These are phyloP conservation scores for Podocnemis expansa DNA, from an alignment of 2,113 vertebrate genomes.

Conservation along the genomic window DNA sequence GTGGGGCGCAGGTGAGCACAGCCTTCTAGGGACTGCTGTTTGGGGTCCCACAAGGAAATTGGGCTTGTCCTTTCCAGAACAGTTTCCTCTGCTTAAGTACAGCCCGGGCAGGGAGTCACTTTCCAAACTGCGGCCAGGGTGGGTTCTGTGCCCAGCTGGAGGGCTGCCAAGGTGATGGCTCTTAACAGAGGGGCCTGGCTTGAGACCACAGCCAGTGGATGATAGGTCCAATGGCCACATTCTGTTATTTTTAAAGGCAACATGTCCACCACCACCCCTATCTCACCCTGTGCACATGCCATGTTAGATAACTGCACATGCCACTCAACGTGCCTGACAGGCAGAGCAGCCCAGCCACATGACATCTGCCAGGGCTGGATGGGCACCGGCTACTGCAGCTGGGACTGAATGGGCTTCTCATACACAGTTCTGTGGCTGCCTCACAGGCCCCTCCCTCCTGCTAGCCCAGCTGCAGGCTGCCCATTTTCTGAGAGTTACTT, in stretches of 20 bases:
- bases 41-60: background rate
- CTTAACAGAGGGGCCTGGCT: background rate
- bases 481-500: too few relatives aligned
- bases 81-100: background rate
- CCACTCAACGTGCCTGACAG: background rate
- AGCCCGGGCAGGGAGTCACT: background rate
- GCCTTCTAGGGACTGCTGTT: background rate
- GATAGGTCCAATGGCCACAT: accelerated
- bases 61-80: background rate
- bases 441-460: background rate
- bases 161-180: background rate
- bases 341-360: background rate
- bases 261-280: background rate
- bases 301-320: background rate
- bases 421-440: background rate
- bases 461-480: accelerated
- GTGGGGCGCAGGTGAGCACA: background rate
- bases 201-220: background rate
- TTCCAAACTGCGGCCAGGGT: background rate
- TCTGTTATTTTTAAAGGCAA: background rate
- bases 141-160: background rate
- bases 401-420: background rate
- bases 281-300: accelerated
- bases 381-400: background rate
- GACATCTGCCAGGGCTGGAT: background rate